Base-by-base conservation (phyloP, 2,113 vertebrate species). In the Gasterosteus nipponicus region DNA sequence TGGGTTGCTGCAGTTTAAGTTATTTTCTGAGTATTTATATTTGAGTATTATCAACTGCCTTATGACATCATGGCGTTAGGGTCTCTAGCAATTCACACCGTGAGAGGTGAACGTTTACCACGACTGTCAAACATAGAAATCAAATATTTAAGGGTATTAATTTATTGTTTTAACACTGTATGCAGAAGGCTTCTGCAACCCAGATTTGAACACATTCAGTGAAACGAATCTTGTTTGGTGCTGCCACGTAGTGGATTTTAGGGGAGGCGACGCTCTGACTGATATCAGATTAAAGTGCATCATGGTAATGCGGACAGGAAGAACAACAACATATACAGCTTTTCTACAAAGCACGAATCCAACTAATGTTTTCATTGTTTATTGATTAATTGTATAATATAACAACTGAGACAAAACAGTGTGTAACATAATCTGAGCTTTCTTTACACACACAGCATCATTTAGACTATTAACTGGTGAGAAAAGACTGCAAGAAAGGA, bases 181-280 rank as follows among this genome's bases (percentile, higher is more conserved):
- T 29, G 26, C 22, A 38, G 7, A 29, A 15, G n/a, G 14, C 15
- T 53, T 18, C 33, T 51, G 46, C 33, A 14, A 3, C n/a, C 18
- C 29, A 16, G n/a, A 51, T 12, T 19, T n/a, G 18, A 49, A 61
- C 5, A 2, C 2, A 39, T 41, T 58, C 18, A 42, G 22, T 26
- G 22, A 26, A 26, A 26, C 22, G 22, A 26, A 26, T 26, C 11
- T 10, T 79, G 73, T 31, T 56, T 15, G 1, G 51, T 88, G 82
- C 83, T 91, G 83, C 87, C 88, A 66, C 64, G 0, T 29, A 66
- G 84, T 81, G 91, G 89, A 68, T 16, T 14, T 16, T 49, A 22
- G 35, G 10, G 47, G n/a, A 80, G 9, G 11, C 66, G 29, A 47
- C 14, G 2, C 26, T 47, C 19, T 57, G 14, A 44, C 15, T 57